Evolutionary conservation across 2,797 vertebrate genomes (phyloP), one percentile per base, ranked within the genome.

Genomic region (Bryconaethiops microstoma): DNA sequence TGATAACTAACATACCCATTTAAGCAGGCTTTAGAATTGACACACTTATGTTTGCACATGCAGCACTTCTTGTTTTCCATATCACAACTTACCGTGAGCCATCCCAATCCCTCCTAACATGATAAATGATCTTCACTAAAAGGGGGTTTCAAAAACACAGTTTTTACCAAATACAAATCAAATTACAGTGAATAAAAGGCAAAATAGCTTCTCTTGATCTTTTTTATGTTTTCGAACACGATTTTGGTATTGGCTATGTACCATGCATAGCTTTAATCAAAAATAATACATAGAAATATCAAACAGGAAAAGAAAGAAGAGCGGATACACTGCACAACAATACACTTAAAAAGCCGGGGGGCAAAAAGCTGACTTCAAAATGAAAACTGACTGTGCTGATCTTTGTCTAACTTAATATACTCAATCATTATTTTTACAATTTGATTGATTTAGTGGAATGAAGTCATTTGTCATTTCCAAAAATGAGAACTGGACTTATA

Each of bases 1-100:
- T 50, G 23, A 74, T 50, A 17, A 60, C 19, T 40, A 75, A 71
- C 48, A 52, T 52, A 57, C 45, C 39, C 17, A 17, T 54, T 63
- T 50, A 80, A 75, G 57, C 48, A 40, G 50, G 39, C 64, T 77
- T 35, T 73, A 64, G 89, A 88, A 87, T 80, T 88, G 85, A 87
- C 57, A 65, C 83, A 87, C 83, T 7, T 67, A 57, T 21, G 63
- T 55, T 83, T 39, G 57, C 40, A 59, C 79, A 69, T 81, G 74
- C 59, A 85, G 74, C 74, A 70, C 75, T 68, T 83, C 75, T 79
- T 29, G 80, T 81, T 80, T 86, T 72, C 78, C 85, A 89, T 57
- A 79, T 84, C 77, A 85, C 83, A 60, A 85, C 82, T 21, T 84
- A 79, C 75, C 73, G 40, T 76, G 52, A 85, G 71, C 45, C 79